These are phyloP conservation scores for Gallinago solitaria DNA, from an alignment of 2,797 vertebrate species.

Conservation along the genomic window DNA sequence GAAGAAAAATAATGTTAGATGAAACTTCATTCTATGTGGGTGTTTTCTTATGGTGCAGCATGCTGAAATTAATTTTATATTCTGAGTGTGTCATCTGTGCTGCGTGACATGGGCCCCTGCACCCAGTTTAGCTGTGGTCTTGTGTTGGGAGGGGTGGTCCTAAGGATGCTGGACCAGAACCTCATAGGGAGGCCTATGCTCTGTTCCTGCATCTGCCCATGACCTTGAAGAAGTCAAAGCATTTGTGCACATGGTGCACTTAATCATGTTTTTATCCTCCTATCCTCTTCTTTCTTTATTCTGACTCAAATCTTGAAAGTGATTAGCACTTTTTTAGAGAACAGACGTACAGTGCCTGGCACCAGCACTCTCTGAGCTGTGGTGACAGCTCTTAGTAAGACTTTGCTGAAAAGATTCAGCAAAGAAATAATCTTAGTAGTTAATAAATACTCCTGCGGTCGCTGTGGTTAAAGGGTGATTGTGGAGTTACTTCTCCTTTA, in stretches of 20 bases:
- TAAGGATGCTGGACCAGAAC: not conserved
- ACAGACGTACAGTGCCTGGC: not conserved
- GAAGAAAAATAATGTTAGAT: slow-evolving; percentile 33
- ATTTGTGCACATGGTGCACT: not conserved
- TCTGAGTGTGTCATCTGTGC: slow-evolving; percentile 27
- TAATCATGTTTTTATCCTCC: not conserved
- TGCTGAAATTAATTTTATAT: slow-evolving; percentile 19
- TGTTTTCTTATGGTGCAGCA: slow-evolving; percentile 50
- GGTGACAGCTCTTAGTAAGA: not conserved
- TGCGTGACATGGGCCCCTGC: not conserved
- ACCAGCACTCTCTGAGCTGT: not conserved
- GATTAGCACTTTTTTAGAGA: not conserved
- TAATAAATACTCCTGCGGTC: not conserved
- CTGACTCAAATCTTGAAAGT: not conserved
- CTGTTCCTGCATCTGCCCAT: not conserved
- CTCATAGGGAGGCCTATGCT: not conserved
- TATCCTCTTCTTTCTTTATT: not conserved
- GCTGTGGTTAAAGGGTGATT: not conserved
- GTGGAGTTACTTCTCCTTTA: not conserved
- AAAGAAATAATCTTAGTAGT: not conserved
- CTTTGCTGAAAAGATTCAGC: too few species aligned
- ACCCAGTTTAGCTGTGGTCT: not conserved
- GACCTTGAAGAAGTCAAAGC: not conserved
- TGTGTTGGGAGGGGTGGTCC: not conserved
- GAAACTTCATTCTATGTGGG: slow-evolving; percentile 44